These are phyloP conservation scores for Laothoe populi DNA, from an alignment of 2,888 invertebrate genomes.

Conservation along the genomic window DNA sequence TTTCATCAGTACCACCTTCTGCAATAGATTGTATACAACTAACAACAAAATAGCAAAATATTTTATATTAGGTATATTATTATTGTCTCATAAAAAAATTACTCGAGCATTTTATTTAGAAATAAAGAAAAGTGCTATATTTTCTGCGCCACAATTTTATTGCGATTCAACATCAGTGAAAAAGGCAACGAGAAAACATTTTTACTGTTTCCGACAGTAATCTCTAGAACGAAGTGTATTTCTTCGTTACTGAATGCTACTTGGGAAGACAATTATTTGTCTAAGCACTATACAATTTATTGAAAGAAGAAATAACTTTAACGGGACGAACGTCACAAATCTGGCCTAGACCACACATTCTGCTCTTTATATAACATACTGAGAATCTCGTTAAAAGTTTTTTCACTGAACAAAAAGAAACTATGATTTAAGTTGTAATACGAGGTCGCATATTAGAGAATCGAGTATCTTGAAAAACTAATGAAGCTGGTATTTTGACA, in stretches of 20 bases:
- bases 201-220: neutral
- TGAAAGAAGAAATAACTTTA: neutral
- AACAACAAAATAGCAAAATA: no score
- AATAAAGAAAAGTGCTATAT: neutral
- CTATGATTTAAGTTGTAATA: slow-evolving; percentile 18
- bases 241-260: neutral
- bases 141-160: neutral
- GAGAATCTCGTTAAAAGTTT: slow-evolving; percentile 19
- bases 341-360: neutral
- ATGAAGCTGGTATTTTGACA: slow-evolving; percentile 9
- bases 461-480: neutral
- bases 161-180: neutral
- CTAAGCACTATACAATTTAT: neutral
- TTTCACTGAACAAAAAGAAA: slow-evolving; percentile 12
- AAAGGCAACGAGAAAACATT: neutral
- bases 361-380: slow-evolving; percentile 12
- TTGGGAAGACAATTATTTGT: neutral
- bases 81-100: no score
- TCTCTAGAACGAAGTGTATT: neutral
- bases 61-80: no score
- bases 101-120: neutral
- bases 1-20: no score
- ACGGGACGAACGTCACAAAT: neutral
- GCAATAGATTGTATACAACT: no score
- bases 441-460: slow-evolving; percentile 2